phyloP scores from a whole-genome alignment of 2,888 invertebrate genomes.

The Meteorus colon region DNA sequence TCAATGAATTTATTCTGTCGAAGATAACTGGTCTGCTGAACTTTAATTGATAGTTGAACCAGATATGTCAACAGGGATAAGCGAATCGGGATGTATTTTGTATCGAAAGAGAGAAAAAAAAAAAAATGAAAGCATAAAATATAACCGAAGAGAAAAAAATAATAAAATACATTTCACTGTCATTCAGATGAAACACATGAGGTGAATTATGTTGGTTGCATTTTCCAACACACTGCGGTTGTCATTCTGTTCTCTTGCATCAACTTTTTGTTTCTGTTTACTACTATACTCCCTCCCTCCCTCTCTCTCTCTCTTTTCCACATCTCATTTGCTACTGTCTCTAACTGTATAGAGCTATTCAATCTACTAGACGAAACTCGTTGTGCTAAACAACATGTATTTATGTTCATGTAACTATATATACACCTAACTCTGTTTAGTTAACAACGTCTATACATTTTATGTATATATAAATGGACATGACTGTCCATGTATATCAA shows the following conservation, averaged over 20 bases:
- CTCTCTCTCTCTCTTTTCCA: not conserved
- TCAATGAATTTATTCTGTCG: not conserved
- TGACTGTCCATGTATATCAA: not conserved
- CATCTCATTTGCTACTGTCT: not conserved
- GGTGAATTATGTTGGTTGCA: not conserved
- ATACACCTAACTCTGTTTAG: not conserved
- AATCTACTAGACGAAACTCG: not conserved
- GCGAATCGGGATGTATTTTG: not conserved
- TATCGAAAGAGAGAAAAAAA: not conserved
- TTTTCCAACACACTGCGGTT: conserved; percentile 17
- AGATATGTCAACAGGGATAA: not conserved
- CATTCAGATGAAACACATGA: conserved; percentile 9
- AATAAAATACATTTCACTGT: conserved; percentile 11
- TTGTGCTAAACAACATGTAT: conserved; percentile 5
- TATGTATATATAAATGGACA: not conserved
- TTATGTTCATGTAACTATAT: conserved; percentile 14
- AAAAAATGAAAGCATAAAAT: not conserved
- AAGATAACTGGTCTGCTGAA: not conserved
- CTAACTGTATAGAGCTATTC: not conserved
- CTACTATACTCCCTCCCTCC: not conserved
- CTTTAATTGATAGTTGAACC: not conserved
- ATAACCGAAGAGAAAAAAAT: not conserved
- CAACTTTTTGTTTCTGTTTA: not conserved
- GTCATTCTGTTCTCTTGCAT: conserved; percentile 6
- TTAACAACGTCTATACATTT: not conserved